These are phyloP conservation scores for Helobdella robusta DNA, from an alignment of 2,888 invertebrate genomes.

Conservation along the genomic window DNA sequence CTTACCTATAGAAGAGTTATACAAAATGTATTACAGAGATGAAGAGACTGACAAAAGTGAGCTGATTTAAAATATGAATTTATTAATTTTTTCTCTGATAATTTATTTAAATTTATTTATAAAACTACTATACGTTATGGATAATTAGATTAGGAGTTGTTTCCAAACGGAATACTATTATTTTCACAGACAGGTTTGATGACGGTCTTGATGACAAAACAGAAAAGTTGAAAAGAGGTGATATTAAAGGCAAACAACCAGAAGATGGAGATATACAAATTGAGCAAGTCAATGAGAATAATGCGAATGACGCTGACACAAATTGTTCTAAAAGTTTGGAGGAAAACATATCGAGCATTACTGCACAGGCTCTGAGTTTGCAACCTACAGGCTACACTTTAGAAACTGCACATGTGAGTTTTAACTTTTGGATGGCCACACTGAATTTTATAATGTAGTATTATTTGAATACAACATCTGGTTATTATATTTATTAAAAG, in stretches of 20 bases:
- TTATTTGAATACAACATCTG: background rate
- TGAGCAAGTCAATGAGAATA: no score
- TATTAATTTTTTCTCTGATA: background rate
- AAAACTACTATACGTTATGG: no score
- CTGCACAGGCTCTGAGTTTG: slow-evolving; percentile 84
- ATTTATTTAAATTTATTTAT: no score
- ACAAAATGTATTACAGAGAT: slow-evolving; percentile 60
- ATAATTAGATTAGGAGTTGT: no score
- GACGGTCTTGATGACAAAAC: no score
- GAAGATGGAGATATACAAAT: no score
- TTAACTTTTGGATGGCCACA: background rate
- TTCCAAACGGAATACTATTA: no score
- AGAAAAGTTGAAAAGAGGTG: no score
- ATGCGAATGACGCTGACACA: slow-evolving; percentile 46
- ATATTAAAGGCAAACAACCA: no score
- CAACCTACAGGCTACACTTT: slow-evolving; percentile 96
- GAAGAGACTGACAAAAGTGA: background rate
- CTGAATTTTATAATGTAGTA: background rate
- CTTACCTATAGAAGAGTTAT: slow-evolving; percentile 69
- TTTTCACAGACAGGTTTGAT: no score
- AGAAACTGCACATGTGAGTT: slow-evolving; percentile 72
- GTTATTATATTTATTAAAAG: no score
- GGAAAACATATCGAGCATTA: slow-evolving; percentile 72
- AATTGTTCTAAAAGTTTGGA: slow-evolving; percentile 20
- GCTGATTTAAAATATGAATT: background rate